Conservation (phyloP, 2,888 invertebrate species). For the Hypolimnas misippus region DNA sequence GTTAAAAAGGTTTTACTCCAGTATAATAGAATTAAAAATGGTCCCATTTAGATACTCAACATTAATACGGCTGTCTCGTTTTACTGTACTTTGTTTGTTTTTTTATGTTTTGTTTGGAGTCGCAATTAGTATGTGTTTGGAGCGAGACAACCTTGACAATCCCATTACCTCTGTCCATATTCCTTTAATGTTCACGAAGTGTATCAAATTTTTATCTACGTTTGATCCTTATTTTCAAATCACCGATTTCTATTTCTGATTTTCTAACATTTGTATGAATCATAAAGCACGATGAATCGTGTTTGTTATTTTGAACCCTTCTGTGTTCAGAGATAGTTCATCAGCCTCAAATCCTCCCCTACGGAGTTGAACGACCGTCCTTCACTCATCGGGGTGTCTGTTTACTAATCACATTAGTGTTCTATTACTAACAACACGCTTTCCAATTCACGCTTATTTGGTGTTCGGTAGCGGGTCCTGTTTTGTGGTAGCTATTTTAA, state of each 20-base stretch:
- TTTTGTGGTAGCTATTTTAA: constrained; percentile 1
- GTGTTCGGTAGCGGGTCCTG: background rate
- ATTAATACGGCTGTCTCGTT: background rate
- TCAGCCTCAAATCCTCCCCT: constrained; percentile 46
- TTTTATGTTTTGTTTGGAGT: background rate
- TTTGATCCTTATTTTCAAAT: background rate
- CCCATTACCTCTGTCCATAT: constrained; percentile 9
- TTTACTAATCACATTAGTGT: constrained; percentile 60
- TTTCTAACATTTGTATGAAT: background rate
- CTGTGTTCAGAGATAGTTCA: constrained; percentile 15
- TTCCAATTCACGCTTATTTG: constrained; percentile 16
- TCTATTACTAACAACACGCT: constrained; percentile 20
- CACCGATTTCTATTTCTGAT: background rate
- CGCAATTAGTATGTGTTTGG: constrained; percentile 8
- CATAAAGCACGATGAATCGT: background rate
- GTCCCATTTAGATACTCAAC: background rate
- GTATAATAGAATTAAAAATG: constrained; percentile 10
- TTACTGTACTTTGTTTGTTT: background rate
- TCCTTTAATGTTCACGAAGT: constrained; percentile 18
- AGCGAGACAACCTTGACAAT: constrained; percentile 16
- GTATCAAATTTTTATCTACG: background rate
- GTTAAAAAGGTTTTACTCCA: background rate
- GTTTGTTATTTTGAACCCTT: constrained; percentile 22
- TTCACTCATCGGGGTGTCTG: constrained; percentile 59
- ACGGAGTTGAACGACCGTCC: constrained; percentile 66